phyloP scores from a whole-genome alignment of 1,140 invertebrate species.

The Ceratina japonica region DNA sequence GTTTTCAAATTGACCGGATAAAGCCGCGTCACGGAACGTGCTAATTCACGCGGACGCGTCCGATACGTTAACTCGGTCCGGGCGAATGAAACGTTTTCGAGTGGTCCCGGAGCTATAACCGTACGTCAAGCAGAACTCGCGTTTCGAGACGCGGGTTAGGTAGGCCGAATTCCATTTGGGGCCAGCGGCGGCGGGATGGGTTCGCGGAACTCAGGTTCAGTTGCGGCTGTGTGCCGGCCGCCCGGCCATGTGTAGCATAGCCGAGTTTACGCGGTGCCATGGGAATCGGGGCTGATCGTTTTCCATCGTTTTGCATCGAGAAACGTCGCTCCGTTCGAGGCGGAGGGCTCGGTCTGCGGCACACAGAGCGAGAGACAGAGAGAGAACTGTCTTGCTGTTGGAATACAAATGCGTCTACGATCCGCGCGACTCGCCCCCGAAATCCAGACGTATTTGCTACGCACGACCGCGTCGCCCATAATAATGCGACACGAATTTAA shows the following conservation, averaged over 20 bases:
- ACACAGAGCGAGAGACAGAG: background rate
- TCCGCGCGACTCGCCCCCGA: slow-evolving; percentile 32
- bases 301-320: slow-evolving; percentile 61
- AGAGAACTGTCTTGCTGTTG: slow-evolving; percentile 44
- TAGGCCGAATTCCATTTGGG: slow-evolving; percentile 57
- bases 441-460: slow-evolving; percentile 61
- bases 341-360: background rate
- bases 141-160: slow-evolving; percentile 36
- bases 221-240: slow-evolving; percentile 29
- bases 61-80: slow-evolving; percentile 52
- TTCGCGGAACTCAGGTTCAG: slow-evolving; percentile 38
- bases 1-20: slow-evolving; percentile 57
- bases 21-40: slow-evolving; percentile 54
- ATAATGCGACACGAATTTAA: slow-evolving; percentile 61
- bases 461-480: slow-evolving; percentile 57
- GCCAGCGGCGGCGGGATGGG: slow-evolving; percentile 11
- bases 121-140: slow-evolving; percentile 59
- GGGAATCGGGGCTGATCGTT: slow-evolving; percentile 56
- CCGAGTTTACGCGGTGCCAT: slow-evolving; percentile 43
- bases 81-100: slow-evolving; percentile 56
- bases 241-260: slow-evolving; percentile 18
- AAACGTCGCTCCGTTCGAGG: slow-evolving; percentile 31
- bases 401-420: slow-evolving; percentile 62
- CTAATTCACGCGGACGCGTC: slow-evolving; percentile 61
- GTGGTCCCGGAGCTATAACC: slow-evolving; percentile 52